Base-by-base conservation (phyloP, 2,113 vertebrate genomes). In the Proteles cristata region DNA sequence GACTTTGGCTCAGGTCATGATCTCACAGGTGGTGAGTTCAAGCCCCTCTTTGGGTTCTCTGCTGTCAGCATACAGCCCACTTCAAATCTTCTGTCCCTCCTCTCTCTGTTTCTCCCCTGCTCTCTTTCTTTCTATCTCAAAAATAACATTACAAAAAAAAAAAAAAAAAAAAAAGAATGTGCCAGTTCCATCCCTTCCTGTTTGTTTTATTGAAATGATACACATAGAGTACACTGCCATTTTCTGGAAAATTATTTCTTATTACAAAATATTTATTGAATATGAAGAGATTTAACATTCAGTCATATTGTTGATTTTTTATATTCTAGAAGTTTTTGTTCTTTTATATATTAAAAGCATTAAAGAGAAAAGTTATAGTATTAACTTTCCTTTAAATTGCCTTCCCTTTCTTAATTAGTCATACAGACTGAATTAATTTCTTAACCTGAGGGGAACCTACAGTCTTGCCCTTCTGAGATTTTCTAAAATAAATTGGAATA, bases 361-460 rank as follows among this genome's bases (percentile, higher is more conserved):
- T 97, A 21, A 81, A 69, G 25, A 80, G 25, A 95, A 80, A 96
- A 80, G 48, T 86, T 97, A 65, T 45, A 89, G 68, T 86, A 80
- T 61, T 97, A 96, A 90, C 19, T 97, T 94, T 93, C 77, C 71
- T 97, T 97, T 97, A 97, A 98, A 98, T 97, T 91, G 11, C 33
- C 48, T 98, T 45, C 39, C 14, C 11, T 94, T 97, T 97, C 94
- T 97, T 98, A 98, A 93, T 97, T 96, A 94, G 91, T 96, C 58
- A 31, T 96, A 97, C 97, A 97, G 15, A 93, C 48, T 84, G 96
- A 98, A 98, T 98, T 98, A 94, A 97, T 98, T 98, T 98, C 71
- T 97, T 98, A 93, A 98, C 96, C 95, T 45, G 82, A 98, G 95
- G 92, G 96, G 98, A 98, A 93, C 80, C 88, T 25, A 91, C 8